phyloP scores from a whole-genome alignment of 2,888 invertebrate genomes.

The Girardia tigrina region DNA sequence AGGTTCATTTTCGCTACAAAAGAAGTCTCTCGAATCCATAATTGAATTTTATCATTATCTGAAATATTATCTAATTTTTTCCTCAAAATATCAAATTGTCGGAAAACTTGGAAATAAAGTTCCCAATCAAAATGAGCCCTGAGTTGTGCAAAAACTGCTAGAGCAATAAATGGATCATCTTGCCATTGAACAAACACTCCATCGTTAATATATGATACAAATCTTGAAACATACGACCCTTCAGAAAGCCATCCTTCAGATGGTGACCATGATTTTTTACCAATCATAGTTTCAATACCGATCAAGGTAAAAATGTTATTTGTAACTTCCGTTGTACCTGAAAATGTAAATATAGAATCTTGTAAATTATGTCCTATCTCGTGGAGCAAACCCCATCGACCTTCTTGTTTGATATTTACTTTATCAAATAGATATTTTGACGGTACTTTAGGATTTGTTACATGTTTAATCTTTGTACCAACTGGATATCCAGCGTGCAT shows the following conservation, averaged over 20 bases:
- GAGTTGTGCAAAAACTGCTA: slow-evolving; percentile 39
- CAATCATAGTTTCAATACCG: not conserved
- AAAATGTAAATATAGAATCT: slow-evolving; percentile 39
- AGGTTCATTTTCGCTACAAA: slow-evolving; percentile 37
- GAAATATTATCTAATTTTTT: slow-evolving; percentile 29
- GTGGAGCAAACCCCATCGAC: slow-evolving; percentile 40
- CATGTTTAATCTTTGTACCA: slow-evolving; percentile 36
- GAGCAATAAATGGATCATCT: slow-evolving; percentile 38
- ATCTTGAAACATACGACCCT: not conserved
- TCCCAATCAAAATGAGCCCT: slow-evolving; percentile 39
- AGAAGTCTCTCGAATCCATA: slow-evolving; percentile 39
- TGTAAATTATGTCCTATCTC: slow-evolving; percentile 41
- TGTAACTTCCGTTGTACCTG: slow-evolving; percentile 39
- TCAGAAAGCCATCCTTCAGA: slow-evolving; percentile 21
- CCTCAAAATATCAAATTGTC: slow-evolving; percentile 37
- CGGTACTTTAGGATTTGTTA: not conserved
- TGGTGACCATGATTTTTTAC: not conserved
- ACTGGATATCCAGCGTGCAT: slow-evolving; percentile 41
- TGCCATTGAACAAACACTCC: slow-evolving; percentile 38
- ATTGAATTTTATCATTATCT: slow-evolving; percentile 39
- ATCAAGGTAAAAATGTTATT: slow-evolving; percentile 40
- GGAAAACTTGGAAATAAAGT: slow-evolving; percentile 38
- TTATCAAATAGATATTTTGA: slow-evolving; percentile 5
- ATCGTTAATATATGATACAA: slow-evolving; percentile 27
- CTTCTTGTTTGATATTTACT: slow-evolving; percentile 31